These are phyloP conservation scores for Mesocricetus auratus DNA, from an alignment of 2,113 vertebrate species.

Conservation along the genomic window DNA sequence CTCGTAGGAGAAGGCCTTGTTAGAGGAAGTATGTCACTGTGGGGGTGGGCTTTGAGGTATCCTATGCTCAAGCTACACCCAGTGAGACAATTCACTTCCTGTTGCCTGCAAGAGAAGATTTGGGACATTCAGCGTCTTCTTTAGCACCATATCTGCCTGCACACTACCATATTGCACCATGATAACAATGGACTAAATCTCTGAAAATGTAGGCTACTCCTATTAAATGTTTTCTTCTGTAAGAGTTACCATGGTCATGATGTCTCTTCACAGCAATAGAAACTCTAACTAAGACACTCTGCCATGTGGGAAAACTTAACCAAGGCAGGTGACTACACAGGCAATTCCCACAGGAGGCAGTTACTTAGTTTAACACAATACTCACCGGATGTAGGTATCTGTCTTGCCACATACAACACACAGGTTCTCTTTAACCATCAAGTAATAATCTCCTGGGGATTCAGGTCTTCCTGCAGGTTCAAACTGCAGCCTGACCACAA, in stretches of 20 bases:
- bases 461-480: slow-evolving; percentile 98
- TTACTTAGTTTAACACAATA: slow-evolving; percentile 8
- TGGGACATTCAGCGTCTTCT: background rate
- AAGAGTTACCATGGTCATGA: background rate
- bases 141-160: background rate
- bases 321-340: background rate
- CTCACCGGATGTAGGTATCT: slow-evolving; percentile 97
- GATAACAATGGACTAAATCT: background rate
- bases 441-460: slow-evolving; percentile 96
- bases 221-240: background rate
- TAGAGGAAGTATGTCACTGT: background rate
- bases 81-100: background rate
- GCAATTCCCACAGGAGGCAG: background rate
- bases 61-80: background rate
- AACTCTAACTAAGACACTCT: background rate
- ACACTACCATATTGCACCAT: background rate
- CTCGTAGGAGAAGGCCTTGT: background rate
- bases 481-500: slow-evolving; percentile 95
- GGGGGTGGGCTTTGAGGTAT: background rate
- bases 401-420: slow-evolving; percentile 97
- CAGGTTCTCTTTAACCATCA: slow-evolving; percentile 97
- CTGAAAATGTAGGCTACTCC: background rate
- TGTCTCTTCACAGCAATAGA: background rate
- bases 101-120: background rate
- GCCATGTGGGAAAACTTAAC: background rate